These are phyloP conservation scores for Athene noctua DNA, from an alignment of 2,113 vertebrate genomes.

Conservation along the genomic window DNA sequence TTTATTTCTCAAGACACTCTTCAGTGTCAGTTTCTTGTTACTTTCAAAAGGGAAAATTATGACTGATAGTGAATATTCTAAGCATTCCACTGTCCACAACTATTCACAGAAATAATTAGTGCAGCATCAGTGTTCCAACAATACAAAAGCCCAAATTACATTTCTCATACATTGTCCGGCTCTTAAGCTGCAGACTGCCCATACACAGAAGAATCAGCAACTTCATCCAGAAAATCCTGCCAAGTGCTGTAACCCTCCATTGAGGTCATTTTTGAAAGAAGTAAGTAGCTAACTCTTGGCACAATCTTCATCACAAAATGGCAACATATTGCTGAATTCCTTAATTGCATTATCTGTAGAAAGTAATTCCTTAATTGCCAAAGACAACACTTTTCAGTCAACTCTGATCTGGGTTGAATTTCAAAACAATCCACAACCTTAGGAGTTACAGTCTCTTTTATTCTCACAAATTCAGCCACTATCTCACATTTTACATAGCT, in stretches of 20 bases:
- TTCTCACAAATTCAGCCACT: not conserved
- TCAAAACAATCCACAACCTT: not conserved
- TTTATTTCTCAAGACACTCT: not conserved
- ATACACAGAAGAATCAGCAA: not conserved
- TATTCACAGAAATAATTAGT: not conserved
- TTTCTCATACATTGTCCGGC: not conserved
- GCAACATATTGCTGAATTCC: not conserved
- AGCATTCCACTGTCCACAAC: not conserved
- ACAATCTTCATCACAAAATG: not conserved
- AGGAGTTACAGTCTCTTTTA: not conserved
- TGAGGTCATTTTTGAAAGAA: not conserved
- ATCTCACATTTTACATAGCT: not conserved
- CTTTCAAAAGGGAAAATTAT: not conserved
- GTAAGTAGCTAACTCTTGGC: not conserved
- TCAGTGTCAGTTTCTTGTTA: not conserved
- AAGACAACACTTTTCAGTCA: not conserved
- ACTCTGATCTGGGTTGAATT: not conserved
- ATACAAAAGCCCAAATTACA: not conserved
- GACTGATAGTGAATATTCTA: not conserved
- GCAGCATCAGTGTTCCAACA: not conserved
- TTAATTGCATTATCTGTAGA: not conserved
- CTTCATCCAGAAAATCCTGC: not conserved
- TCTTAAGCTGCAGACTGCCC: not conserved
- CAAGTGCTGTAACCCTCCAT: not conserved
- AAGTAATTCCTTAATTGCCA: not conserved